Evolutionary conservation across 1,140 invertebrate species (phyloP), one percentile per base, ranked within the genome.

Genomic region (Parasteatoda tepidariorum): DNA sequence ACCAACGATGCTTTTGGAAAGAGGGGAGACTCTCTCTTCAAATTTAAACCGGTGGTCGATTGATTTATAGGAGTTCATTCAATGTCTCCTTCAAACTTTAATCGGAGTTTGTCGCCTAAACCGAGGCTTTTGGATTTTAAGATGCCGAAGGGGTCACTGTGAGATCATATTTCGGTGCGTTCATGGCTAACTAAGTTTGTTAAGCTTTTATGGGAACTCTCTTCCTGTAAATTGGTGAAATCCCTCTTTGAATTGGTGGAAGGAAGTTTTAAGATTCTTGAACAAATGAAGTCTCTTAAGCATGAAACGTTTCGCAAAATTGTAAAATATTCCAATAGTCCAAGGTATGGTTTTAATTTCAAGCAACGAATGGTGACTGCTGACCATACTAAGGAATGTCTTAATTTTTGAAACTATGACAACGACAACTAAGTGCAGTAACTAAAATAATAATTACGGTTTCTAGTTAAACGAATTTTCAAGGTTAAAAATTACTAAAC

Each of bases 21-120:
- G 34, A 48, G 38, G 4, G 18, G 13, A 48, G 38, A 48, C 38
- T 18, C 38, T 48, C 38, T 48, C 18, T 4, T 2, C 9, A 48
- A 18, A 48, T 18, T 5, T 28, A 13, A 30, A 3, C 18, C 3
- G n/a, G 3, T 7, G 24, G 15, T n/a, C 59, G 11, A 76, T 76
- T 76, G 73, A 76, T 76, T 76, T 76, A 76, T 76, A 76, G 73
- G 73, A 48, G 22, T 62, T 75, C 13, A 9, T 48, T 48, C 38
- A 4, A 18, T 48, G 38, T 48, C 18, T 48, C 4, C 38, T 18
- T 0, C 22, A 55, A 64, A 76, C 34, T 28, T 61, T 74, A n/a
- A 74, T 38, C 24, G 31, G 26, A 74, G 34, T 57, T 33, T 74
- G 28, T 74, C 38, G 38, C 38, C 55, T 57, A 6, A 24, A 57